Percentiles rank a stretch among this genome's conserved stretches.
These are phyloP conservation scores for Borostomias antarcticus DNA, from an alignment of 2,797 vertebrate species.

Conservation along the genomic window DNA sequence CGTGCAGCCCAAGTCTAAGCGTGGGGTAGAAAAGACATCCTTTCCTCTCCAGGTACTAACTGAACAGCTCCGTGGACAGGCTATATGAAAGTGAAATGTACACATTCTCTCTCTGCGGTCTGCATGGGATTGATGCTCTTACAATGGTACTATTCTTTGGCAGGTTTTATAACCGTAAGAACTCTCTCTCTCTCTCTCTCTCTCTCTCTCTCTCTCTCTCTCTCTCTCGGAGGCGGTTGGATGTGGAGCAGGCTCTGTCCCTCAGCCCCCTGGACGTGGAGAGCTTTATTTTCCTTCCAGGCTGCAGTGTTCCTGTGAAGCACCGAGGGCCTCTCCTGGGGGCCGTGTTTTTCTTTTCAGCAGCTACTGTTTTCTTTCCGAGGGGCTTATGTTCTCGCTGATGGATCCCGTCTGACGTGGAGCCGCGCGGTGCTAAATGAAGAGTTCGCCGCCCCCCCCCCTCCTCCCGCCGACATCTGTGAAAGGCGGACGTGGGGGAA, in stretches of 20 bases:
- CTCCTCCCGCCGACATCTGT: constrained; percentile 39
- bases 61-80: background rate
- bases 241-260: constrained; percentile 50
- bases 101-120: constrained; percentile 9
- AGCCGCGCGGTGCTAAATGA: constrained; percentile 37
- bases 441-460: too few species aligned
- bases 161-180: constrained; percentile 50
- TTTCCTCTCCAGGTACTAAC: background rate
- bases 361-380: constrained; percentile 70
- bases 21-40: background rate
- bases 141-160: constrained; percentile 60
- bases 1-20: background rate
- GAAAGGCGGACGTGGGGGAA: constrained; percentile 20
- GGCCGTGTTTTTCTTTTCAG: constrained; percentile 71
- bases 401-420: constrained; percentile 45
- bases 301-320: constrained; percentile 50
- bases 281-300: constrained; percentile 69
- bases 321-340: constrained; percentile 46
- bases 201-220: constrained; percentile 43
- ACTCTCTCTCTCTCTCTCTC: constrained; percentile 51
- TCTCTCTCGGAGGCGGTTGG: constrained; percentile 41
- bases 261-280: constrained; percentile 42
- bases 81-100: background rate
- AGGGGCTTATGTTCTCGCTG: constrained; percentile 47
- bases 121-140: constrained; percentile 18